Evolutionary conservation across 2,888 invertebrate species (phyloP).

Genomic region (Tolmerus cingulatus): DNA sequence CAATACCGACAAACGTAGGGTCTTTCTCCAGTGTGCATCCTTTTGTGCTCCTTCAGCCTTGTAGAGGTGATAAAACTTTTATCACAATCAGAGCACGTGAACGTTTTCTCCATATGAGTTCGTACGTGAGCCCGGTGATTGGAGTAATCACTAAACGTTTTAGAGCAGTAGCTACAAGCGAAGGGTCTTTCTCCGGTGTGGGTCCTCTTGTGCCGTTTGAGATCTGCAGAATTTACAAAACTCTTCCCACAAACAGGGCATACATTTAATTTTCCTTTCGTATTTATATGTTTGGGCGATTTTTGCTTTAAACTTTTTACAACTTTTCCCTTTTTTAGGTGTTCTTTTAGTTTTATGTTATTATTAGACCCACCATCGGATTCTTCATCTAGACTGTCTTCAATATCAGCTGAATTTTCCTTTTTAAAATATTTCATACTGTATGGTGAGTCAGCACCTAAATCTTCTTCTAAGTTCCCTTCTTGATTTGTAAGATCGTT

Average conservation of each 20-base stretch:
- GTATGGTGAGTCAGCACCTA: too few species aligned
- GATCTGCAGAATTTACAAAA: background rate
- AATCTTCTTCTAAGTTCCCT: background rate
- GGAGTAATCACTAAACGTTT: background rate
- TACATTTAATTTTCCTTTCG: background rate
- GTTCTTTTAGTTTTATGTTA: too few species aligned
- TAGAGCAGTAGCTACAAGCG: background rate
- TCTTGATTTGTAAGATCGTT: background rate
- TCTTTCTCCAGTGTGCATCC: conserved; percentile 48
- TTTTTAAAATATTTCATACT: background rate
- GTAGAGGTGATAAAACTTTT: background rate
- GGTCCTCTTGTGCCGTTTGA: background rate
- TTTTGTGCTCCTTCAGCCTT: conserved; percentile 47
- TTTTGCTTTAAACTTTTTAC: background rate
- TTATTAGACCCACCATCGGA: too few species aligned
- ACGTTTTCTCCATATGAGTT: background rate
- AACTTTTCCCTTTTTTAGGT: background rate
- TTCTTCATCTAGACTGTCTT: background rate
- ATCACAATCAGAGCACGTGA: background rate
- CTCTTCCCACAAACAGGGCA: background rate
- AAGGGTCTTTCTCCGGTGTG: background rate
- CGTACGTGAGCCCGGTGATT: background rate
- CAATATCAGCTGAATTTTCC: background rate
- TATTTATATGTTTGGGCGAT: background rate
- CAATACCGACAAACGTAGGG: conserved; percentile 47